Evolutionary conservation across 2,113 vertebrate species (phyloP), one percentile per base, ranked within the genome.

Genomic region (Danionella cerebrum): DNA sequence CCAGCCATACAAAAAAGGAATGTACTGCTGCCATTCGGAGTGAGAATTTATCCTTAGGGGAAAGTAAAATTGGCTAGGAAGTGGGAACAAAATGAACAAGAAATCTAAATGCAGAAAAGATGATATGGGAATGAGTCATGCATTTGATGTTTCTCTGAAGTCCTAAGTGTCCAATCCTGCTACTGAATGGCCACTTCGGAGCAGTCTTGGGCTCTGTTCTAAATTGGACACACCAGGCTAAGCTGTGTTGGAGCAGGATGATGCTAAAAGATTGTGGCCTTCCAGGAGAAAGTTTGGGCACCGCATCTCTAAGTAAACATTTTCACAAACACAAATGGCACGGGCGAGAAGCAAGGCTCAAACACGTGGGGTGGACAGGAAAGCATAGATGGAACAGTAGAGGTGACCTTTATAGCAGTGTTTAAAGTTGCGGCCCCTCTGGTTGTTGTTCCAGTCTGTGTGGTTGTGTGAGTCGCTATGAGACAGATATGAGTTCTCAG

Each of bases 401-500:
- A 70, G 76, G 87, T 89, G 89, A 93, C 92, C 92, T 93, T 88
- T 85, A 81, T 86, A 87, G 82, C 71, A 76, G 78, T 83, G 82
- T 0, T 79, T 74, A 72, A 14, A 14, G 80, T 82, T 78, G 83
- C 84, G 82, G 82, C 79, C 84, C 50, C 48, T 70, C 44, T 57
- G 33, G 50, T 69, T 59, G 75, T 66, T 75, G 83, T 80, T 70
- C 54, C 82, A 35, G 71, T 91, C 89, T 80, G 78, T 67, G 9
- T 89, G 86, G 70, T 84, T 82, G 75, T 86, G 89, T 77, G 88
- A 90, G 84, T 86, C 83, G 83, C 86, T 89, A 84, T 78, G 81
- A 54, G 85, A 83, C 76, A 82, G 68, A 66, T 83, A 82, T 78
- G 80, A 86, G 73, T 81, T 84, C 54, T 89, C 88, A 2, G 76